Evolutionary conservation across 2,888 invertebrate genomes (phyloP).

Genomic region (Drosophila nr. perissopoda): DNA sequence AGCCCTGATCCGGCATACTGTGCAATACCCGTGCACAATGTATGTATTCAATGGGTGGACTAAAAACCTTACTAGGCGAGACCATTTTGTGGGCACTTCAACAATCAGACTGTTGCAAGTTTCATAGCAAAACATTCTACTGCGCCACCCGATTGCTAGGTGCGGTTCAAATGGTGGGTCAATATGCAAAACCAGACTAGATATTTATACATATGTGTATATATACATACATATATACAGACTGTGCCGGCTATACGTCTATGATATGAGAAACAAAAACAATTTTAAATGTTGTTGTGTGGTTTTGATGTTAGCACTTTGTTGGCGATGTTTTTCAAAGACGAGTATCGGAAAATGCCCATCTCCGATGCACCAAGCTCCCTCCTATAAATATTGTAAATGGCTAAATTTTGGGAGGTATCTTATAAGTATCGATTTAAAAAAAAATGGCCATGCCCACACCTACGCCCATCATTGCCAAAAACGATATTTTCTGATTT

Average conservation of each 20-base stretch:
- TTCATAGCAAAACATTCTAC: background rate
- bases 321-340: background rate
- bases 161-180: background rate
- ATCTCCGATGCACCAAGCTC: background rate
- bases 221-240: background rate
- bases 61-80: constrained; percentile 51
- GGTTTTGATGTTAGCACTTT: background rate
- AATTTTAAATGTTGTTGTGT: background rate
- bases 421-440: too few species aligned
- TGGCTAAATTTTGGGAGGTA: too few species aligned
- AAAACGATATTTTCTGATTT: background rate
- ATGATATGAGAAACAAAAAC: background rate
- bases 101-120: constrained; percentile 21
- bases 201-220: background rate
- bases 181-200: background rate
- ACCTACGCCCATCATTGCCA: too few species aligned
- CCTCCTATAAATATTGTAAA: too few species aligned
- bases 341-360: background rate
- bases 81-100: constrained; percentile 41
- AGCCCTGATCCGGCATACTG: constrained; percentile 49
- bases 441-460: too few species aligned
- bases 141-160: background rate
- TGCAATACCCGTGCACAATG: constrained; percentile 48
- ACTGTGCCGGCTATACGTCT: background rate
- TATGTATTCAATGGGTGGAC: constrained; percentile 35